phyloP scores from a whole-genome alignment of 2,797 vertebrate genomes.

The Silurus lanzhouensis region DNA sequence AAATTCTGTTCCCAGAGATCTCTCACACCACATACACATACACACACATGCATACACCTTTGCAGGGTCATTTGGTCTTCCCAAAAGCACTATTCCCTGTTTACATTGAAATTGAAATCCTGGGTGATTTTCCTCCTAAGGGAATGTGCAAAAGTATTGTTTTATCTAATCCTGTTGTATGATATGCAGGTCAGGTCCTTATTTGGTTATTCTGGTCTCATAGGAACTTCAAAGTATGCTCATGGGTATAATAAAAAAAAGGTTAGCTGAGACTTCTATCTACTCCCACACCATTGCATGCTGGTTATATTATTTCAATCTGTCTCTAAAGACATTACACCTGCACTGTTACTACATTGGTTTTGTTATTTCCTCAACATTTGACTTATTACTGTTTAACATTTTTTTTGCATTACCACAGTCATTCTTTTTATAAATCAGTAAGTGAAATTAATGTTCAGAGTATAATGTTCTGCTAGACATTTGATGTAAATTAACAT shows the following conservation, averaged over 20 bases:
- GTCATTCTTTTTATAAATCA: background rate
- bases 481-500: background rate
- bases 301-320: slow-evolving; percentile 2
- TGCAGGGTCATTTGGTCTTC: background rate
- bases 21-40: background rate
- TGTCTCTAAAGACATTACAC: background rate
- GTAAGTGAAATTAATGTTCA: background rate
- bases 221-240: background rate
- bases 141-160: background rate
- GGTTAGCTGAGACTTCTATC: background rate
- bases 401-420: background rate
- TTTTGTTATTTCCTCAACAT: background rate
- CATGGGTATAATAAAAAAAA: background rate
- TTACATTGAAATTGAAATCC: background rate
- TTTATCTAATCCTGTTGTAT: background rate
- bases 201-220: slow-evolving; percentile 4
- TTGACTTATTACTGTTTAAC: background rate
- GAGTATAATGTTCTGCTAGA: background rate
- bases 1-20: background rate
- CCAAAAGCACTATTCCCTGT: background rate
- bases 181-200: background rate
- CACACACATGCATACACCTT: no score
- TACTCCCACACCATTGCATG: background rate
- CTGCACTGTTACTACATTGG: background rate
- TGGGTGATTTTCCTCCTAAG: background rate